Evolutionary conservation across 2,797 vertebrate species (phyloP), one percentile per base, ranked within the genome.

Genomic region (Florisuga fusca): DNA sequence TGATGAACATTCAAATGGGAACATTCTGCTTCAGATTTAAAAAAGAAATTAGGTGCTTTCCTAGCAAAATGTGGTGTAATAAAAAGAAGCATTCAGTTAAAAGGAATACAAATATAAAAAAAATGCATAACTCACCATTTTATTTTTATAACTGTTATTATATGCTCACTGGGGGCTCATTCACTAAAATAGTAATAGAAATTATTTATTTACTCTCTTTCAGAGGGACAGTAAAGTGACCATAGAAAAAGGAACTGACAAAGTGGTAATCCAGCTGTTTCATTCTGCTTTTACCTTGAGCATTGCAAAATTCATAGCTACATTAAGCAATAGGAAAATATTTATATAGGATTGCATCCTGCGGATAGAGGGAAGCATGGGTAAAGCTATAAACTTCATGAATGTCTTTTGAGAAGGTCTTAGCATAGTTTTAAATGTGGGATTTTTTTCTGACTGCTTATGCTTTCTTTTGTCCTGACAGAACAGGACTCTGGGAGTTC

Each of bases 321-420:
- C 62, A 61, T 96, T 94, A 86, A 93, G 31, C 31, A 95, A 64
- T 31, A 36, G 80, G 36, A 79, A 94, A 89, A 94, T 89, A 84
- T 74, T 95, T 89, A 34, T 66, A 19, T 23, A 77, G n/a, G 25
- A 41, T 34, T 79, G 34, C 22, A 71, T 31, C 3, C 53, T 66
- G 50, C 10, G 31, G 17, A 36, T 53, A 72, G 51, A 62, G 10
- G 5, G 63, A 45, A 77, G 20, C 26, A 45, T 15, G 62, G 21
- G 23, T 51, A 64, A 90, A 69, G 15, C 17, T 31, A 15, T 34
- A 18, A 55, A 45, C 38, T 41, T 9, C 31, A 54, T 10, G 7
- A 54, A 4, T 7, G 29, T 41, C 15, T 61, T 76, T 57, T 77
- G 25, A 50, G 41, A 46, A 51, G 8, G 9, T 69, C 59, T 74